phyloP scores from a whole-genome alignment of 2,113 vertebrate genomes.

The Proterorhinus semilunaris region DNA sequence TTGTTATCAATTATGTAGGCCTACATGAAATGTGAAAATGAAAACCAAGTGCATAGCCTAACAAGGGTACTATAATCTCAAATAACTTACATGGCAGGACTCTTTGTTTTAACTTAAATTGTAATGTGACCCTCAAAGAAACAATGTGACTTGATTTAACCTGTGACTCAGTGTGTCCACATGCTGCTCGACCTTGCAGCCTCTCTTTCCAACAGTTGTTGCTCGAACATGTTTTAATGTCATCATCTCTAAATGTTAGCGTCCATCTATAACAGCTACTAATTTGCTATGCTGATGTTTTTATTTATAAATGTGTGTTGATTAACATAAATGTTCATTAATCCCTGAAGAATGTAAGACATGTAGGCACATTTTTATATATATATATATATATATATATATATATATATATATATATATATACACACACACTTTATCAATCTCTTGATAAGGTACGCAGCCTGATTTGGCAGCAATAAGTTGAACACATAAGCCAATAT shows the following conservation, averaged over 20 bases:
- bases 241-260: slow-evolving; percentile 46
- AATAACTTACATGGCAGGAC: slow-evolving; percentile 2
- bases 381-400: too few relatives aligned
- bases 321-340: too few relatives aligned
- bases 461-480: too few relatives aligned
- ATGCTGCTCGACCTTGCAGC: slow-evolving; percentile 35
- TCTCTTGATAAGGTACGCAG: too few relatives aligned
- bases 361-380: too few relatives aligned
- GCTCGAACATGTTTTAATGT: slow-evolving; percentile 20
- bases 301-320: too few relatives aligned
- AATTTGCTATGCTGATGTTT: neutral
- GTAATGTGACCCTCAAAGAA: slow-evolving; percentile 31
- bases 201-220: slow-evolving; percentile 49
- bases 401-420: too few relatives aligned
- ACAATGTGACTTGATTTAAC: slow-evolving; percentile 54
- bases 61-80: neutral
- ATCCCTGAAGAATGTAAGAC: too few relatives aligned
- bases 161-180: slow-evolving; percentile 59
- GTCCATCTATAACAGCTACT: slow-evolving; percentile 6
- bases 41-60: neutral
- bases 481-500: neutral
- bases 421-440: too few relatives aligned
- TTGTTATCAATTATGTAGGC: too few relatives aligned
- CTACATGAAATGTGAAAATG: too few relatives aligned
- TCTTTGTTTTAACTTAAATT: slow-evolving; percentile 21